A percentile compares a stretch with the other conserved stretches of the same genome.
Evolutionary conservation across 1,140 invertebrate genomes (phyloP).

Genomic region (Saccostrea cuccullata): DNA sequence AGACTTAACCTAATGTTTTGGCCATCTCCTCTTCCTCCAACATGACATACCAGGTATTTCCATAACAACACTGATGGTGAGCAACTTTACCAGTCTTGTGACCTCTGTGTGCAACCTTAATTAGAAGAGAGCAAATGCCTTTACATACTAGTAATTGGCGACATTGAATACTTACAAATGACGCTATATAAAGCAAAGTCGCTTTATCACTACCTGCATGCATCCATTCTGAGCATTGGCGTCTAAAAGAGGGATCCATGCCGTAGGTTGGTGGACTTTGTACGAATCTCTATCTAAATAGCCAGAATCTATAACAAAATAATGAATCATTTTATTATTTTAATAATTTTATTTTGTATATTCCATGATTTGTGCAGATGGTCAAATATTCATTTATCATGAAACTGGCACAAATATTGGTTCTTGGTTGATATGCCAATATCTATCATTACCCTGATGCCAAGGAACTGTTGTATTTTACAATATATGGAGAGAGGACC

Average conservation of each 20-base stretch:
- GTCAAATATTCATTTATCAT: too few species aligned
- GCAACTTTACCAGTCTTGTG: conserved; percentile 69
- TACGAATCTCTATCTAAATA: conserved; percentile 70
- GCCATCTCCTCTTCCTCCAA: conserved; percentile 72
- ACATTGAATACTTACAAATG: too few species aligned
- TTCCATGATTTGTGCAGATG: too few species aligned
- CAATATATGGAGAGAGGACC: conserved; percentile 72
- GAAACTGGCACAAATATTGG: background rate
- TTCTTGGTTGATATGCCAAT: background rate
- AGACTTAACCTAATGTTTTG: conserved; percentile 66
- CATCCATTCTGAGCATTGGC: conserved; percentile 69
- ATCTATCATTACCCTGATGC: conserved; percentile 70
- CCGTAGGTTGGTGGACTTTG: conserved; percentile 68
- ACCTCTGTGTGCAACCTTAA: too few species aligned
- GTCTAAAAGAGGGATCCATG: conserved; percentile 73
- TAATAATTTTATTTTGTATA: too few species aligned
- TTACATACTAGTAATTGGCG: too few species aligned
- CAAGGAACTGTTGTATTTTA: conserved; percentile 70
- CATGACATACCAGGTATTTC: conserved; percentile 73
- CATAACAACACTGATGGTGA: conserved; percentile 72
- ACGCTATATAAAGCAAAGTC: too few species aligned
- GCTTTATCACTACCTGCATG: conserved; percentile 62
- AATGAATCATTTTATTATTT: too few species aligned
- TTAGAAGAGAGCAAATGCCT: background rate
- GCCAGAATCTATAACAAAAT: conserved; percentile 63